These are phyloP conservation scores for Harmothoe impar DNA, from an alignment of 2,888 invertebrate genomes.

Conservation along the genomic window DNA sequence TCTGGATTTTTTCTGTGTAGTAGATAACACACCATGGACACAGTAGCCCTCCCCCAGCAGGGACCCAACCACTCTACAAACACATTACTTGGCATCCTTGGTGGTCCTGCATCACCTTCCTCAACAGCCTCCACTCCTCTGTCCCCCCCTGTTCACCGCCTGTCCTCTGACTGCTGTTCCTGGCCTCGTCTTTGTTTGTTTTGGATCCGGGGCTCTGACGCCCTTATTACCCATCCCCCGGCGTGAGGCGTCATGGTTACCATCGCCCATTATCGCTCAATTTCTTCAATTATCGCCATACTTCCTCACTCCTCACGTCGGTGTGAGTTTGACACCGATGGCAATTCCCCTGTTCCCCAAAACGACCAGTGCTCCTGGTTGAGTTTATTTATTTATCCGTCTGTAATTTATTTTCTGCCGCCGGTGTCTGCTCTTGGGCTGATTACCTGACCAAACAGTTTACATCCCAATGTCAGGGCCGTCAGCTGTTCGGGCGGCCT, in stretches of 20 bases:
- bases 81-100: neutral
- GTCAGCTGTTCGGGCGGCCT: neutral
- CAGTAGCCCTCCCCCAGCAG: too few species aligned
- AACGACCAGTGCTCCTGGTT: neutral
- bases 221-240: neutral
- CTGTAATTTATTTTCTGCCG: slow-evolving; percentile 17
- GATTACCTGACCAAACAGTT: slow-evolving; percentile 43
- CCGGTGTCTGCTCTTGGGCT: neutral
- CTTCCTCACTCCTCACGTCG: neutral
- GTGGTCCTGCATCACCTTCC: slow-evolving; percentile 11
- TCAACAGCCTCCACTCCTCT: neutral
- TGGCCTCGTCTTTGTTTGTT: neutral
- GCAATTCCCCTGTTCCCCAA: neutral
- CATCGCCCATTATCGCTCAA: slow-evolving; percentile 10
- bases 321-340: neutral
- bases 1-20: too few species aligned
- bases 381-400: slow-evolving; percentile 4
- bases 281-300: slow-evolving; percentile 16
- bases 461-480: neutral
- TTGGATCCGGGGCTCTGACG: neutral
- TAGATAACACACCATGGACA: too few species aligned
- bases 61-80: too few species aligned
- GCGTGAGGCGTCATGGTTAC: neutral
- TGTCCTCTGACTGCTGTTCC: neutral
- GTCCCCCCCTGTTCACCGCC: neutral